Evolutionary conservation across 2,797 vertebrate genomes (phyloP).

Genomic region (Netta rufina): DNA sequence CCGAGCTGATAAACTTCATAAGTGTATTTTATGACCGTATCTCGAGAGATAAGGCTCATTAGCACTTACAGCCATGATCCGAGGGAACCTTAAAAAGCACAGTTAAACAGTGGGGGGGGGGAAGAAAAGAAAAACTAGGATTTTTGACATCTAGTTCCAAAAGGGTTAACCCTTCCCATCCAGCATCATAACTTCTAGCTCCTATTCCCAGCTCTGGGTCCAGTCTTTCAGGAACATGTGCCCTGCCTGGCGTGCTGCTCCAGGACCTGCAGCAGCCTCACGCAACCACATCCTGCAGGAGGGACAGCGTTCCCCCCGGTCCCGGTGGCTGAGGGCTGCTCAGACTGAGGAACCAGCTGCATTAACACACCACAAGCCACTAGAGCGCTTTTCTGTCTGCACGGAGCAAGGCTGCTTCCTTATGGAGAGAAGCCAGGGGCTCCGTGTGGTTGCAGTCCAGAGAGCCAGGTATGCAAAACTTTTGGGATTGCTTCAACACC

Average conservation of each 20-base stretch:
- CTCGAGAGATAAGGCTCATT: slow-evolving; percentile 56
- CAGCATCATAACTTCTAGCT: neutral
- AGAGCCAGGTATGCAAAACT: neutral
- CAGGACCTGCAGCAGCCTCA: neutral
- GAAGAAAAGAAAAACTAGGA: too few species aligned
- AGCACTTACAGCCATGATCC: slow-evolving; percentile 3
- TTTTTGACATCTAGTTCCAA: too few species aligned
- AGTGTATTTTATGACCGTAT: slow-evolving; percentile 61
- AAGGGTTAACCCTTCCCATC: slow-evolving; percentile 16
- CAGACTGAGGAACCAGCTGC: neutral
- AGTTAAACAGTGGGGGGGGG: neutral
- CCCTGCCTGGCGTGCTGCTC: accelerated
- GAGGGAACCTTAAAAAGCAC: neutral
- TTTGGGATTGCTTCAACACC: neutral
- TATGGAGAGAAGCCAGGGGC: neutral
- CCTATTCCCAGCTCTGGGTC: neutral
- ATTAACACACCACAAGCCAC: neutral
- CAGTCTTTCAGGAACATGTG: neutral
- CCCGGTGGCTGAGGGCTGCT: neutral
- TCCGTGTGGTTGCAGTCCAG: neutral
- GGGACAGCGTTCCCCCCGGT: neutral
- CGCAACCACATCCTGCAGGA: neutral
- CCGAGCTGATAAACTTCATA: slow-evolving; percentile 49
- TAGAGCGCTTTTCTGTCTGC: neutral
- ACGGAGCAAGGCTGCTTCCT: neutral